Evolutionary conservation across 2,113 vertebrate genomes (phyloP), one percentile per base, ranked within the genome.

Genomic region (Caracal caracal): DNA sequence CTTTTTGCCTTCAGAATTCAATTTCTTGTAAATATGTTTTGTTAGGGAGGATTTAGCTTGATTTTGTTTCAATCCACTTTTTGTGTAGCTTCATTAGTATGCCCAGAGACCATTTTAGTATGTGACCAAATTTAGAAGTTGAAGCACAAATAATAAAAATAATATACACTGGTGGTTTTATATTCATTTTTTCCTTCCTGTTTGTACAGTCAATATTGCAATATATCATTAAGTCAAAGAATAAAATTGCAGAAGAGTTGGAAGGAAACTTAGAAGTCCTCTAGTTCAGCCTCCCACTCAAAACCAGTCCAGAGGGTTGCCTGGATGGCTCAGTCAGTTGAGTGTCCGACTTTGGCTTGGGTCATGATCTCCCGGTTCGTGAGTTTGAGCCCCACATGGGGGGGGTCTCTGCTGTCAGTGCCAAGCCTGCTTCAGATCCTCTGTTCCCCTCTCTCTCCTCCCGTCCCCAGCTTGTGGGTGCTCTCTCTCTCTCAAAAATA

Each of bases 1-100:
- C 20, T 94, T 90, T 89, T 71, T 61, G 10, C 61, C 35, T 94
- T 88, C 37, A 51, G 33, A 96, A 95, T 76, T 56, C 15, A 79
- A 2, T 80, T 56, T 93, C 63, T 71, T 89, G 6, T 89, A 94
- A 66, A 84, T 80, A 53, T 37, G 30, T 82, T 90, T 68, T 88
- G 49, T 79, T 76, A 30, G 76, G 10, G 85, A 65, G 15, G 4
- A 78, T 85, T 93, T 40, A 53, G 8, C 79, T 91, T 92, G 43
- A 70, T 75, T 90, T 90, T 75, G 12, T 86, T 76, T 86, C 75
- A 28, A 71, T 35, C 22, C 4, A 63, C 15, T 78, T 88, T 94
- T 81, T 78, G 71, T 56, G 35, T 68, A 85, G 43, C 63, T 94
- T 24, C 56, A 19, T 81, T 75, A 68, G 28, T 93, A 89, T 35